phyloP scores from a whole-genome alignment of 2,888 invertebrate genomes.

The Drosophila quasianomalipes region DNA sequence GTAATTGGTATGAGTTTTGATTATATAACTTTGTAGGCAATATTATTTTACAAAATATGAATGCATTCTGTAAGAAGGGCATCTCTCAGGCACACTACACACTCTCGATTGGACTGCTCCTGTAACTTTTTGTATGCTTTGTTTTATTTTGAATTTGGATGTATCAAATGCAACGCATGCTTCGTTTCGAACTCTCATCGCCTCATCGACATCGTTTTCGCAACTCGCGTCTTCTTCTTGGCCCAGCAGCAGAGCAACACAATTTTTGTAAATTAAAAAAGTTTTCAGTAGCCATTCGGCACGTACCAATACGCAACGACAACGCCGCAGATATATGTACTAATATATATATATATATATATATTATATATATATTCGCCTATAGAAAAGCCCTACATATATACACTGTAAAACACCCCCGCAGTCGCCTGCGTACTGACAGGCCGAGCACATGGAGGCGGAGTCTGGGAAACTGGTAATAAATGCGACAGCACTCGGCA shows the following conservation, averaged over 20 bases:
- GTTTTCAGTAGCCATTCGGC: constrained; percentile 76
- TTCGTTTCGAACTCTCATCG: constrained; percentile 52
- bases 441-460: constrained; percentile 12
- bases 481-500: constrained; percentile 75
- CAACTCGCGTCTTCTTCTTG: constrained; percentile 27
- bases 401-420: constrained; percentile 10
- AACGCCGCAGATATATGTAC: constrained; percentile 49
- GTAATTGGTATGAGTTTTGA: background rate
- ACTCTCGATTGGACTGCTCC: too few relatives aligned
- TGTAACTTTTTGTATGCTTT: constrained; percentile 16
- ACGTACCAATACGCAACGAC: constrained; percentile 77
- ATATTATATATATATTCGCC: constrained; percentile 1
- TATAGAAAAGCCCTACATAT: background rate
- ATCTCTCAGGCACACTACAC: background rate
- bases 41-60: background rate
- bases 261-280: constrained; percentile 77
- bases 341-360: constrained; percentile 32
- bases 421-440: constrained; percentile 43
- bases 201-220: constrained; percentile 46
- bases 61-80: background rate
- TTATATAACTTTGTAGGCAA: background rate
- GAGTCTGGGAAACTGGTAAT: constrained; percentile 57
- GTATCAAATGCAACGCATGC: constrained; percentile 74
- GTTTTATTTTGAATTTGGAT: constrained; percentile 44
- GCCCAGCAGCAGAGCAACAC: constrained; percentile 48